Base-by-base conservation (phyloP, 2,888 invertebrate genomes). In the Drosophila atripex region DNA sequence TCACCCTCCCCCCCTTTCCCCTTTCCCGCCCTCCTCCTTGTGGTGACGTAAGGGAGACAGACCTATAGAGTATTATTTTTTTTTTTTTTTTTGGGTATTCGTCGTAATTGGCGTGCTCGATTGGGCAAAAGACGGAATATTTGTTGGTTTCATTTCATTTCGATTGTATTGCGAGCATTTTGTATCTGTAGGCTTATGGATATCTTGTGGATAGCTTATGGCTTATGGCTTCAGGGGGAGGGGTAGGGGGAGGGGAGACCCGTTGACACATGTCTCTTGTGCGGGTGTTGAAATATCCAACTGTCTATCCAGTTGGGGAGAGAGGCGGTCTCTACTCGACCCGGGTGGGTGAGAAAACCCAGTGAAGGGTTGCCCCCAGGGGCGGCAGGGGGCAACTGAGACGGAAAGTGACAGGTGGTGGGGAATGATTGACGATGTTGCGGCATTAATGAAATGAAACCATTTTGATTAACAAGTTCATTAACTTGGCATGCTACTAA, bases 81-180 rank as follows among this genome's bases (percentile, higher is more conserved):
- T 57, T 58, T 30, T 21, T 57, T 4, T 30, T 43, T 51, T 14
- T 38, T 23, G 53, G 50, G 43, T 66, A 71, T 66, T 60, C 59
- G 75, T 60, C 59, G 75, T 84, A 86, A 84, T 84, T 86, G 86
- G 83, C 86, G 76, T 72, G 76, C 79, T 73, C 77, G 80, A 82
- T 82, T 82, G 82, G 57, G 82, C 78, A 80, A 83, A 83, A 78
- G 73, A 82, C 69, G 71, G 75, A 79, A 77, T 70, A 55, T 65
- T 53, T 70, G 51, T 12, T 30, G 46, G 28, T 12, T 35, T 56
- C 50, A 38, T 53, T 46, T 41, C 12, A 2, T 18, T 18, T 18
- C 18, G 18, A 18, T 18, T 18, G 18, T 18, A 18, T 18, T 2
- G 1, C 18, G 18, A n/a, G n/a, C n/a, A n/a, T n/a, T n/a, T n/a